Base-by-base conservation (phyloP, 2,797 vertebrate species). In the Pogoniulus pusillus region DNA sequence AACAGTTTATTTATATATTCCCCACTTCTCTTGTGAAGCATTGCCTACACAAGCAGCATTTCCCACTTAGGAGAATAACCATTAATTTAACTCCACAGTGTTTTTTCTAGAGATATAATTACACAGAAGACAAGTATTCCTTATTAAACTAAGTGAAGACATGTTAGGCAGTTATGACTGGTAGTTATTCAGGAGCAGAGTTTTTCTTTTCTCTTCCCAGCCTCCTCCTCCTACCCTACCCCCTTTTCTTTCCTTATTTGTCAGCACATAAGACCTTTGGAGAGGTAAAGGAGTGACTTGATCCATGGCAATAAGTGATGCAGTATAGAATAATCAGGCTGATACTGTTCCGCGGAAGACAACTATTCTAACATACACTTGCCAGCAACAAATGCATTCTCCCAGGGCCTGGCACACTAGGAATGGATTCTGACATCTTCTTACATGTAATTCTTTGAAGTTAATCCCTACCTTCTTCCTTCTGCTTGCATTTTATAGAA, bases 41-140 rank as follows among this genome's bases (percentile, higher is more conserved):
- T 54, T 93, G 91, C 93, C 91, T 92, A 93, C 72, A 95, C 41
- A 95, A 92, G 91, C 81, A 94, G 64, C 81, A 90, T 82, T 95
- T 93, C 87, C 90, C 91, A 78, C 85, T 94, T 91, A 77, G 78
- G 87, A 92, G 87, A 94, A 92, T 65, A 95, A 93, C 90, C 91
- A 95, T 92, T 94, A 93, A 96, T 95, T 96, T 92, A 69, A 89
- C 35, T 92, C 90, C 88, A 10, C 94, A 90, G 51, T 87, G 88
- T 94, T 95, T 95, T 88, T 92, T 92, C 83, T 92, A 88, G 87
- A 90, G 76, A 74, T 94, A 91, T 93, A 95, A 95, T 95, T 95
- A 93, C 66, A 94, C 75, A 79, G 81, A 91, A 89, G 72, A 80
- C 75, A 90, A 82, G 55, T 90, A 88, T 77, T 90, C 90, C 90